Evolutionary conservation across 2,797 vertebrate species (phyloP), one percentile per base, ranked within the genome.

Genomic region (Meda fulgida): DNA sequence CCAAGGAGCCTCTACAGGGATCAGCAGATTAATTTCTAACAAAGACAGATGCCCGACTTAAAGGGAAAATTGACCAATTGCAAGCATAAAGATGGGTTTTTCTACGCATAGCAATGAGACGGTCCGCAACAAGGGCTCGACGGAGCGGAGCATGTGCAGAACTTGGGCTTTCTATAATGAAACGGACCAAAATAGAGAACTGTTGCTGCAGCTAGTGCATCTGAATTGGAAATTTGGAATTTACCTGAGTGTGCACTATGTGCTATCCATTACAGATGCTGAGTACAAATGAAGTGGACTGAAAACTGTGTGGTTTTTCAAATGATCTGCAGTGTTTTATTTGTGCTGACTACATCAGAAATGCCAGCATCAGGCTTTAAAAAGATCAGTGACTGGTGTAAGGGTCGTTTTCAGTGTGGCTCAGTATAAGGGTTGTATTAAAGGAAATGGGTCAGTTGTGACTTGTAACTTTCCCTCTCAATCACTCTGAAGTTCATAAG

Each of bases 1-100:
- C 91, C 63, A 79, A 90, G 86, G 69, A 81, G 87, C 82, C 88
- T 93, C 93, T 83, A 82, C 76, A 51, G 92, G 92, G 92, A 94
- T 87, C 86, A 48, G 65, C 85, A 92, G 92, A 94, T 95, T 93
- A 90, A 93, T 94, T 95, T 93, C 92, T 87, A 92, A 93, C 91
- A 91, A 90, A 92, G 94, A 94, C 95, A 95, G 94, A 95, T 94
- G 93, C 94, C 93, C 84, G 88, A 93, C 91, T 93, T 94, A 92
- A 94, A 94, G 86, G 86, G 90, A 92, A 93, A 94, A 95, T 93
- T 93, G 91, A 93, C 93, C 92, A 87, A 91, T 94, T 95, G 93
- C 91, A 92, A 94, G 94, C 93, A 90, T 92, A 92, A 93, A 90
- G 91, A 92, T 89, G 90, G 43, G 70, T 93, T 94, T 85, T 93